Base-by-base conservation (phyloP, 2,888 invertebrate genomes). In the Stenodera caucasica region DNA sequence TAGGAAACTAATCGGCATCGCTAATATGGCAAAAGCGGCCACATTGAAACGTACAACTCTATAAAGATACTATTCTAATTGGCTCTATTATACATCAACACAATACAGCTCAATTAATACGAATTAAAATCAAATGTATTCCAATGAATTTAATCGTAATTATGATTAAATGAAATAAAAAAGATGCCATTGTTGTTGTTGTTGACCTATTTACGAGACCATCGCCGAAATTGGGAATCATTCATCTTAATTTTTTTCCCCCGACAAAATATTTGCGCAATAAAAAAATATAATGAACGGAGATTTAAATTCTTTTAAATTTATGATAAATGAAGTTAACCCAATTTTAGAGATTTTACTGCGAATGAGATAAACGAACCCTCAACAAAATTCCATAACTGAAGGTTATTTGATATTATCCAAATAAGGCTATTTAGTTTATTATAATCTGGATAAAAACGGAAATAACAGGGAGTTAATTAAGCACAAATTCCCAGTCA, bases 11-110 rank as follows among this genome's bases (percentile, higher is more conserved):
- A 70, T 69, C 67, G 65, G 66, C 63, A 67, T 69, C 63, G 66
- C 65, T 69, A 72, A 70, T 71, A 72, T 70, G 69, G 67, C 67
- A 70, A 68, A 68, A 70, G 68, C 67, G 54, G 59, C 67, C 67
- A 33, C 64, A 64, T 66, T 58, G 67, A 63, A 58, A 56, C 64
- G 67, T 63, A 55, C 62, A 63, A 58, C 59, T 40, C 18, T 40
- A 14, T 18, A 32, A 66, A 64, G 61, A 65, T 65, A 64, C 63
- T 62, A 59, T 63, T 64, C 66, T 65, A 67, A 67, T 67, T 65
- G 66, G 66, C 65, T 63, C 64, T 55, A 67, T 67, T 67, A 63
- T 63, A 55, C 12, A 56, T 40, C 57, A 55, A 55, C 59, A 63
- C 60, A 60, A 60, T 54, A 55, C 60, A 59, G 53, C 53, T 55